Evolutionary conservation across 1,140 invertebrate genomes (phyloP), one percentile per base, ranked within the genome.

Genomic region (Oryctes rhinoceros): DNA sequence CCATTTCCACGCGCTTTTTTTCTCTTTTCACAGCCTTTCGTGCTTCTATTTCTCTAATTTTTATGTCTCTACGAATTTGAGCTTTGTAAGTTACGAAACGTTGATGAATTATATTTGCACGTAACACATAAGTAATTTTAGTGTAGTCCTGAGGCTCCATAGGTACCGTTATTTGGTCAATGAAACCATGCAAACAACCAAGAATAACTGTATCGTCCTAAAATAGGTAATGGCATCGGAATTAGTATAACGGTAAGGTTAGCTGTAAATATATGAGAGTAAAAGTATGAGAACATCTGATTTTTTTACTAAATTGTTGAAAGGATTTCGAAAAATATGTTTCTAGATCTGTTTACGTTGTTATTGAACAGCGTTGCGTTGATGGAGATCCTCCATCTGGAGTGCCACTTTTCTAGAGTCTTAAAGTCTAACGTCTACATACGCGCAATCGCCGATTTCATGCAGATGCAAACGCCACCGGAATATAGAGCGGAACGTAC

Each of bases 51-150:
- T 88, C 84, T 4, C 83, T 81, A 0, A 88, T 82, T 10, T 88
- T 81, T 13, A 88, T 82, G 74, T 91, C 88, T 20, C 90, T 85
- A 20, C 89, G 84, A 53, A 93, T 90, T 18, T 86, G 85, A 30
- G 91, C 91, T 85, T 93, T 93, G 0, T 92, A 89, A 0, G 91
- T 91, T 30, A 86, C 83, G 82, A 93, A 93, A 79, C 87, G 86
- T 20, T 90, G 89, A n/a, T 80, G 80, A 79, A 84, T 87, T 9
- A 86, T 76, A n/a, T 87, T 83, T n/a, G 88, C 84, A 71, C 86
- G 76, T 78, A 92, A 83, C 84, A 90, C 84, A 80, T 88, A 89
- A 67, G 88, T 88, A 49, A 88, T 83, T 65, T 84, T 88, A 67
- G 89, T 88, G 78, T 90, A 89, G 1, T 78, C 3, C 83, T 89